Base-by-base conservation (phyloP, 2,888 invertebrate genomes). In the Heliconius cydno region DNA sequence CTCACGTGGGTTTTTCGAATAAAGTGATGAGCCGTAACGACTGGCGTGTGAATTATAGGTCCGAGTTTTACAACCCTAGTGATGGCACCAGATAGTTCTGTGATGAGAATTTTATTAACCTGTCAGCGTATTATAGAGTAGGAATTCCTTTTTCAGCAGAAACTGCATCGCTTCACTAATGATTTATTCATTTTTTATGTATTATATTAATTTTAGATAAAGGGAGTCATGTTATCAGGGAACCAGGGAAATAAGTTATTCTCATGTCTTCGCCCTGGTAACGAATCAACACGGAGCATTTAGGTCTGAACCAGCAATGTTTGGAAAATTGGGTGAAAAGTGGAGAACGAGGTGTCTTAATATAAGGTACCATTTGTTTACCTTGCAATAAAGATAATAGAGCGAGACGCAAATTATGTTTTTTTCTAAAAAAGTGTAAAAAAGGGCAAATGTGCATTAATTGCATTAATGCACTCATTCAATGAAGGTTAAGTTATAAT, bases 1-100 rank as follows among this genome's bases (percentile, higher is more conserved):
- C 83, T 83, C 84, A 84, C 83, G 82, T 84, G 83, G 81, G 81
- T 81, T 82, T 78, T 82, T 80, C 82, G 79, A 83, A 82, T 82
- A 83, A 82, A 84, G 82, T 83, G 83, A 83, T 83, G 83, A 83
- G 77, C 83, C 83, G 82, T 83, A 82, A 82, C 80, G 78, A 79
- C 78, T 77, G 79, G 82, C 82, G 79, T 83, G 83, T 80, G 83
- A 82, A 78, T 82, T 82, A 83, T 82, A 76, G 80, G 78, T 80
- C 52, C 67, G 78, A 76, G 82, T 74, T 83, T 80, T 79, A 81
- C 77, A 73, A 79, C 79, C 79, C 77, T 60, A 57, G 79, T 67
- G 63, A 79, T 74, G 73, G 73, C 78, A 79, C 70, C 79, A 71
- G 81, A 77, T 75, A 79, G 81, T 65, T 81, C 63, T 76, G 81